Conservation (phyloP, 2,888 invertebrate genomes). For the Catocala sponsa region DNA sequence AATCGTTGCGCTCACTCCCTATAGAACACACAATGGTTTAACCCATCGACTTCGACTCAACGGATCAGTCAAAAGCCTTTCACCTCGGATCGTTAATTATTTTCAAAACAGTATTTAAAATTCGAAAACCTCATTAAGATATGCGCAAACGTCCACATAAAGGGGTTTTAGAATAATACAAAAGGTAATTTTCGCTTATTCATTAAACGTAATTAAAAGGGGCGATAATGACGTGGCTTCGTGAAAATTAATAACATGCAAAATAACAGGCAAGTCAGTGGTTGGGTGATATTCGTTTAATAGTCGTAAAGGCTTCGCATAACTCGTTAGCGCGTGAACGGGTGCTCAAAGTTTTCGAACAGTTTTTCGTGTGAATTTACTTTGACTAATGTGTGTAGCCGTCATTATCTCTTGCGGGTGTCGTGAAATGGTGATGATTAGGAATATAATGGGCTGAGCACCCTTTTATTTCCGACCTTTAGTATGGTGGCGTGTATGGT, state of each 20-base stretch:
- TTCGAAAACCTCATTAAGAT: constrained; percentile 85
- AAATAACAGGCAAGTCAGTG: constrained; percentile 64
- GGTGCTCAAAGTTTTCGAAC: constrained; percentile 30
- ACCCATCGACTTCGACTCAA: constrained; percentile 12
- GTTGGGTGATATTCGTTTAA: constrained; percentile 39
- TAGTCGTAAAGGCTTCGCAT: constrained; percentile 32
- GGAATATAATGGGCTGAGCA: background rate
- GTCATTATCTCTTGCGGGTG: constrained; percentile 1
- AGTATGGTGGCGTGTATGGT: too few species aligned
- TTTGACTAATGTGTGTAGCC: background rate
- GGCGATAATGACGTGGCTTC: constrained; percentile 71
- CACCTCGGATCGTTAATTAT: constrained; percentile 76
- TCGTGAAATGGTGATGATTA: background rate
- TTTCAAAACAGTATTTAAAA: constrained; percentile 81
- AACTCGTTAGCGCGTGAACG: constrained; percentile 36
- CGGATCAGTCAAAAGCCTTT: constrained; percentile 30
- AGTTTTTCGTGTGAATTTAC: constrained; percentile 28
- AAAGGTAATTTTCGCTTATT: constrained; percentile 87
- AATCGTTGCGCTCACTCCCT: constrained; percentile 9
- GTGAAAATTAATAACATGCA: constrained; percentile 71
- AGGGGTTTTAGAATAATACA: constrained; percentile 77
- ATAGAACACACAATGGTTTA: constrained; percentile 1
- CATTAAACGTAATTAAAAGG: constrained; percentile 85
- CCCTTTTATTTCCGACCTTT: background rate
- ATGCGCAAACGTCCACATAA: constrained; percentile 74